Evolutionary conservation across 2,113 vertebrate species (phyloP), one percentile per base, ranked within the genome.

Genomic region (Petrocephalus microphthalmus): DNA sequence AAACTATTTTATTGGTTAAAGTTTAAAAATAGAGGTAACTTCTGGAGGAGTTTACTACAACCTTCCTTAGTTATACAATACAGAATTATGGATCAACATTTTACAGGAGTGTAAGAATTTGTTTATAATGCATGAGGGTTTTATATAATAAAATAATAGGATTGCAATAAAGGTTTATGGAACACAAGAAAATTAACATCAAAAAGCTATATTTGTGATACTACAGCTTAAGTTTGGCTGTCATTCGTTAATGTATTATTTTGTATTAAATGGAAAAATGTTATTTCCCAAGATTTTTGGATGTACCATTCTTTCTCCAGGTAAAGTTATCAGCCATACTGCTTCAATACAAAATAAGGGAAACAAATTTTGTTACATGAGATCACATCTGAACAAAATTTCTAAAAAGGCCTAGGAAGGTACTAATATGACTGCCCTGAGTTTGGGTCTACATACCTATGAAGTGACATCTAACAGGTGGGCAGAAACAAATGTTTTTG

Each of bases 1-100:
- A 74, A 78, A 78, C 71, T 15, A 42, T 78, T 78, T 78, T 78
- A 78, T 78, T 78, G 71, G 42, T 78, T 78, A 78, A 78, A 33
- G 71, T 78, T 78, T 78, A 78, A 78, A 78, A 78, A 78, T 78
- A 78, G 71, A 78, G 33, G 71, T 19, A 42, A 78, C 33, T 42
- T 78, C 71, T 78, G 33, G 71, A 33, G 67, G 15, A 78, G 71
- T 19, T 78, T 42, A 19, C 33, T 78, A 78, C 71, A 78, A 19
- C 33, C n/a, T 78, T 78, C 71, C 71, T 78, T 37, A 78, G 71
- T 78, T 67, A 67, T 29, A 67, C 67, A 74, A 74, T 19, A 74
- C 33, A 78, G 33, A 37, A 78, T 78, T 78, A 78, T 15, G 37
- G 71, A 78, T 78, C 33, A 78, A 19, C 33, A 78, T 78, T 78